Percentiles rank a stretch among this genome's conserved stretches.
phyloP scores from a whole-genome alignment of 2,113 vertebrate genomes.

The Lates calcarifer region DNA sequence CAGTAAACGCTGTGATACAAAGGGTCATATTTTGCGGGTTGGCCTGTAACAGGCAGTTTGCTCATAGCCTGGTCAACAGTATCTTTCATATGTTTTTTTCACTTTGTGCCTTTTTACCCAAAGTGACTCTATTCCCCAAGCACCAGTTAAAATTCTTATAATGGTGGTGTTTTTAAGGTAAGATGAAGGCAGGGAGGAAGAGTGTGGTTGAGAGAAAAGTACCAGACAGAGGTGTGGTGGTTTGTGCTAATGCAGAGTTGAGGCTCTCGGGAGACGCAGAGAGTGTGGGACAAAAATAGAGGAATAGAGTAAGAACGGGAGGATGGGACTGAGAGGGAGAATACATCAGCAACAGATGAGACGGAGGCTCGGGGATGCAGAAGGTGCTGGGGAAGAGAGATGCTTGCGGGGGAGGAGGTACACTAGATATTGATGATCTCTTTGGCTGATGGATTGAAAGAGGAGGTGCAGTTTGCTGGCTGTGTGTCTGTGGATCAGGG shows the following conservation, averaged over 20 bases:
- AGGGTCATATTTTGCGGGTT: constrained; percentile 31
- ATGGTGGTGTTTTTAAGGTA: background rate
- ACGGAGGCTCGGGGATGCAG: constrained; percentile 37
- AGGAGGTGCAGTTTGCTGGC: constrained; percentile 61
- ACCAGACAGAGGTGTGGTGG: constrained; percentile 39
- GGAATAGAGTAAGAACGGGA: background rate
- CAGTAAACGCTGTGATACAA: constrained; percentile 35
- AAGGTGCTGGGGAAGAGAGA: constrained; percentile 41
- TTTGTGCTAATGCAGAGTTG: constrained; percentile 36
- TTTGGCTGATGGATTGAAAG: constrained; percentile 77
- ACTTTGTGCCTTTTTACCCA: constrained; percentile 4
- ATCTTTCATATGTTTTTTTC: constrained; percentile 13
- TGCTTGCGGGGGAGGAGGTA: constrained; percentile 53
- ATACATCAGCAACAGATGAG: constrained; percentile 60
- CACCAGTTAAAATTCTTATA: constrained; percentile 1
- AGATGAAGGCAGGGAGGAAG: background rate
- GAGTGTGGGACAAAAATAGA: constrained; percentile 25
- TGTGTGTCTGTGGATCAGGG: constrained; percentile 45
- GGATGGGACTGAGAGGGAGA: constrained; percentile 38
- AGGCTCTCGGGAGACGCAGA: constrained; percentile 15
- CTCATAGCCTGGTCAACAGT: constrained; percentile 3
- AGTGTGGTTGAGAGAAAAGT: background rate
- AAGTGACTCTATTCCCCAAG: background rate
- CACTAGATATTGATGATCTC: constrained; percentile 76
- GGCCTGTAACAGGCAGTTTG: constrained; percentile 24